These are phyloP conservation scores for Epinephelus fuscoguttatus DNA, from an alignment of 2,113 vertebrate genomes.

Conservation along the genomic window DNA sequence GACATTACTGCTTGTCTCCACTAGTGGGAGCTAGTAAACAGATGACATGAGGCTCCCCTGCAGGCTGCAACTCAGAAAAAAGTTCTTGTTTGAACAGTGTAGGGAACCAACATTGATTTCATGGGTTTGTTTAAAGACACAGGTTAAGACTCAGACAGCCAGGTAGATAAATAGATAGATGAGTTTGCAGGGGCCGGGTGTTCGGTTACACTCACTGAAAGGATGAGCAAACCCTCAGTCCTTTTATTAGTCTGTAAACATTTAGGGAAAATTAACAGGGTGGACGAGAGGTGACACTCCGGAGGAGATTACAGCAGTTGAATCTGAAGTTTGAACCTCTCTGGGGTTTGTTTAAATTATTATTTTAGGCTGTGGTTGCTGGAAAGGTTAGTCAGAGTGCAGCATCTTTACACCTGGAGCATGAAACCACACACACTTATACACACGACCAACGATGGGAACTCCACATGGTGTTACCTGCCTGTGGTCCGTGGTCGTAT, in stretches of 20 bases:
- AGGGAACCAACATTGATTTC: conserved; percentile 74
- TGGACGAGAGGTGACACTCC: conserved; percentile 40
- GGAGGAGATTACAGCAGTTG: background rate
- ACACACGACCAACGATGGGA: conserved; percentile 56
- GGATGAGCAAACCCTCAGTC: conserved; percentile 60
- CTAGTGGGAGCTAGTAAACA: conserved; percentile 83
- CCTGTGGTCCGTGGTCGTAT: conserved; percentile 76
- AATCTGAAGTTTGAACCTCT: conserved; percentile 3
- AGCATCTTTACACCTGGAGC: conserved; percentile 38
- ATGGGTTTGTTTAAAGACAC: conserved; percentile 78
- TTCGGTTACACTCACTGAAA: conserved; percentile 65
- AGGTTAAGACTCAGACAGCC: conserved; percentile 74
- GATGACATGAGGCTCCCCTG: conserved; percentile 35
- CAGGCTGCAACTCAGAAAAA: conserved; percentile 35
- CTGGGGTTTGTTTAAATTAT: background rate
- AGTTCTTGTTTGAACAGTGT: conserved; percentile 75
- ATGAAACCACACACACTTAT: conserved; percentile 38
- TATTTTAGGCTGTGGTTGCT: conserved; percentile 39
- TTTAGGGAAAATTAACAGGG: conserved; percentile 47
- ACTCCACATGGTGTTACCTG: conserved; percentile 50
- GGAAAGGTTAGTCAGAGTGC: conserved; percentile 46
- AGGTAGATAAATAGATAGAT: conserved; percentile 74
- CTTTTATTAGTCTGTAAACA: conserved; percentile 67
- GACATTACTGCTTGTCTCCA: conserved; percentile 66
- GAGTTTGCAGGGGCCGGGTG: conserved; percentile 57